These are phyloP conservation scores for Fragum whitleyi DNA, from an alignment of 2,888 invertebrate genomes.

Conservation along the genomic window DNA sequence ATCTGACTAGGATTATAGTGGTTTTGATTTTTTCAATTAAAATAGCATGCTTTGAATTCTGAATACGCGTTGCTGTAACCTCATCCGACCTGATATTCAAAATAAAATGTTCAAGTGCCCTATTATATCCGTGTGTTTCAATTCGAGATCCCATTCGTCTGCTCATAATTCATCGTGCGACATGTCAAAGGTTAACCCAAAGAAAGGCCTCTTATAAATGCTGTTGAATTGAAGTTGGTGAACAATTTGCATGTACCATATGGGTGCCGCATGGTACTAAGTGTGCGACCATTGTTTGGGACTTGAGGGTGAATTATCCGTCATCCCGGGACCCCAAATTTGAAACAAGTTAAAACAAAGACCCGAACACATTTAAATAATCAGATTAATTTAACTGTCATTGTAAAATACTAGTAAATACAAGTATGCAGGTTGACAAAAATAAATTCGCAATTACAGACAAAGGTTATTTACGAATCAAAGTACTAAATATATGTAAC, in stretches of 20 bases:
- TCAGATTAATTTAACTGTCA: background rate
- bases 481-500: too few relatives aligned
- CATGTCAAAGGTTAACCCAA: slow-evolving; percentile 17
- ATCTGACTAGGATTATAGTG: too few relatives aligned
- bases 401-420: too few relatives aligned
- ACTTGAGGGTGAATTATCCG: slow-evolving; percentile 15
- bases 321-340: slow-evolving; percentile 13
- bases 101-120: slow-evolving; percentile 16
- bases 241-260: slow-evolving; percentile 66
- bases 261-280: slow-evolving; percentile 47
- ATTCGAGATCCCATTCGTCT: background rate
- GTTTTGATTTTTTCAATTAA: too few relatives aligned
- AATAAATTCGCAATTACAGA: too few relatives aligned
- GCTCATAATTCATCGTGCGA: slow-evolving; percentile 14
- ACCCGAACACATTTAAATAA: background rate
- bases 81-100: background rate
- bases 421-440: too few relatives aligned
- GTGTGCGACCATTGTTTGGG: slow-evolving; percentile 18
- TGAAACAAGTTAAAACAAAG: slow-evolving; percentile 6
- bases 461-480: too few relatives aligned
- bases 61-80: too few relatives aligned
- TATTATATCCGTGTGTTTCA: slow-evolving; percentile 7
- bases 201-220: slow-evolving; percentile 33
- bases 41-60: background rate
- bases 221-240: slow-evolving; percentile 37